Percentiles rank a stretch among this genome's conserved stretches.
Conservation (phyloP, 2,888 invertebrate genomes). For the Crematogaster levior region DNA sequence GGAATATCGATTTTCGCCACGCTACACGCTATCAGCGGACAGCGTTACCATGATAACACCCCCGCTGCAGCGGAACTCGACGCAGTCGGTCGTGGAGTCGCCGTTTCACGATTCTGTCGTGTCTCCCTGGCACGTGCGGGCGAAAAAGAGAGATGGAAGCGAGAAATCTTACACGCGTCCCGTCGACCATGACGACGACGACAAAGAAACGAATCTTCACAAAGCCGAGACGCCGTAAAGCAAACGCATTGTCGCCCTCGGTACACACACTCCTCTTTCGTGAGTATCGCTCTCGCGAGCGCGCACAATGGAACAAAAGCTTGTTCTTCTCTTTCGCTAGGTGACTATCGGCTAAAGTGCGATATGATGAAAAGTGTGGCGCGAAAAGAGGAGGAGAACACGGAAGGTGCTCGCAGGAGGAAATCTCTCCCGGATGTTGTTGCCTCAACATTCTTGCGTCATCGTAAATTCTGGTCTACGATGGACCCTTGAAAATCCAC, state of each 20-base stretch:
- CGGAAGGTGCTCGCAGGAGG: neutral
- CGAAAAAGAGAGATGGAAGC: slow-evolving; percentile 16
- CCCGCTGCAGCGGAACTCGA: slow-evolving; percentile 60
- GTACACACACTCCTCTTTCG: neutral
- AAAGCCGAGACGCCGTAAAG: slow-evolving; percentile 56
- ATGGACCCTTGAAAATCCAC: slow-evolving; percentile 21
- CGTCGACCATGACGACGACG: slow-evolving; percentile 39
- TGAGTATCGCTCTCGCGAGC: slow-evolving; percentile 5
- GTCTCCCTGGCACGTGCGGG: slow-evolving; percentile 68
- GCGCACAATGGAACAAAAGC: slow-evolving; percentile 62
- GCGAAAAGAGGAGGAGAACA: neutral
- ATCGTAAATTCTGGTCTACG: neutral
- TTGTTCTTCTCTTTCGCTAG: slow-evolving; percentile 29
- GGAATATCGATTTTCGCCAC: slow-evolving; percentile 81
- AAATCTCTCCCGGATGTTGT: slow-evolving; percentile 9
- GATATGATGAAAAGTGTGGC: slow-evolving; percentile 24
- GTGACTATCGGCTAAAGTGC: slow-evolving; percentile 23
- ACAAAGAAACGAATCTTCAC: slow-evolving; percentile 59
- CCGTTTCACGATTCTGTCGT: slow-evolving; percentile 59
- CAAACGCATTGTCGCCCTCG: slow-evolving; percentile 47
- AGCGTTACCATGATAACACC: slow-evolving; percentile 85
- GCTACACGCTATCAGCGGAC: slow-evolving; percentile 80
- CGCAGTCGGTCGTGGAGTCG: slow-evolving; percentile 49
- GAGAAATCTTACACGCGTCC: slow-evolving; percentile 58
- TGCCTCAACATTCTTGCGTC: slow-evolving; percentile 16